Evolutionary conservation across 64 coral and sea anemone species (phyloP).

Genomic region (Montipora foliosa): DNA sequence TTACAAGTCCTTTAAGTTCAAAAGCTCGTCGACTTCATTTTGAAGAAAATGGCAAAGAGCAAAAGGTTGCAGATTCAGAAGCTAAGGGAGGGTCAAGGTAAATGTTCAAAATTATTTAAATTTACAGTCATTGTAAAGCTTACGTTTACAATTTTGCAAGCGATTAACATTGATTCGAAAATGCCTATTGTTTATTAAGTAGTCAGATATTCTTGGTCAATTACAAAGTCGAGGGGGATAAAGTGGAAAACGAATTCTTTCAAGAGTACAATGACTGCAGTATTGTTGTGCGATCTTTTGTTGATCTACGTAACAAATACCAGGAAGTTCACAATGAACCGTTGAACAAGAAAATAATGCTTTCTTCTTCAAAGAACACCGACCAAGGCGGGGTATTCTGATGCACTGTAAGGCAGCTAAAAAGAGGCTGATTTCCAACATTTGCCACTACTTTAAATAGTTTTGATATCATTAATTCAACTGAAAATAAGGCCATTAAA

Average conservation of each 20-base stretch:
- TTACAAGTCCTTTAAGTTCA: not conserved
- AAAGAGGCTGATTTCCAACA: slow-evolving; percentile 11
- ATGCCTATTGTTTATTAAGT: slow-evolving; percentile 3
- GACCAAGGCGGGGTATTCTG: not conserved
- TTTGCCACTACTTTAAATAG: slow-evolving; percentile 2
- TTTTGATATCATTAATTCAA: slow-evolving; percentile 11
- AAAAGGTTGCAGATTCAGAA: slow-evolving; percentile 11
- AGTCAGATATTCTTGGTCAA: slow-evolving; percentile 2
- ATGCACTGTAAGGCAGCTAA: slow-evolving; percentile 5
- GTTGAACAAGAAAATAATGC: slow-evolving; percentile 13
- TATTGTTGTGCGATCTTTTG: slow-evolving; percentile 7
- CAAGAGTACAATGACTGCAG: not conserved
- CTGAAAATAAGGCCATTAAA: slow-evolving; percentile 14
- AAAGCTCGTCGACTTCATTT: not conserved
- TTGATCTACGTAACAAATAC: slow-evolving; percentile 7
- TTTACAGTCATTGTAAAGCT: not conserved
- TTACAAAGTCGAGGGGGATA: slow-evolving; percentile 2
- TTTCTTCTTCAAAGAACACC: not conserved
- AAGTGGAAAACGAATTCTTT: slow-evolving; percentile 15
- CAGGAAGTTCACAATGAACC: slow-evolving; percentile 4
- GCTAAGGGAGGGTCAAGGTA: slow-evolving; percentile 5
- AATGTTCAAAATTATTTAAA: slow-evolving; percentile 8
- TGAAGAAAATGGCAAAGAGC: not conserved
- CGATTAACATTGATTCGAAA: not conserved
- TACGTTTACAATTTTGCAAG: not conserved